A percentile compares a stretch with the other conserved stretches of the same genome.
Evolutionary conservation across 1,140 invertebrate genomes (phyloP).

Genomic region (Dinoponera quadriceps): DNA sequence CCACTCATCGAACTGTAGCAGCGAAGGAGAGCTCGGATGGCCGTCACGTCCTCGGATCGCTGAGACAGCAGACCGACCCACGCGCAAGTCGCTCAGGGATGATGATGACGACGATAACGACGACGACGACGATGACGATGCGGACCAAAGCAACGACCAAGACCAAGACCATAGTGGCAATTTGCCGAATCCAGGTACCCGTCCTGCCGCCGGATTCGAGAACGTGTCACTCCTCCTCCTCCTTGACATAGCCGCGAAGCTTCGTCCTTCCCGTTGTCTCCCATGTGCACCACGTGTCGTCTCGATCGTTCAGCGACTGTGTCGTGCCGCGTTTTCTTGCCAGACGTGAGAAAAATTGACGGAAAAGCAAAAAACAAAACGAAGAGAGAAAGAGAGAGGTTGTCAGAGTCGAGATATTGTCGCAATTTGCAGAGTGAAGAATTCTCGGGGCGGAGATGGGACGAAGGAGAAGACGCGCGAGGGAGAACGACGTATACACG

Average conservation of each 20-base stretch:
- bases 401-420: conserved; percentile 53
- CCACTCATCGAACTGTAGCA: conserved; percentile 81
- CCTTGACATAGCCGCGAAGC: conserved; percentile 71
- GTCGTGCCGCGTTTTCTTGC: conserved; percentile 62
- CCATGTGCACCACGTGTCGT: conserved; percentile 66
- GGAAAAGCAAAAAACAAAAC: conserved; percentile 20
- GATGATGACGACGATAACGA: conserved; percentile 66
- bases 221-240: conserved; percentile 69
- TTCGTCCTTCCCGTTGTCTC: conserved; percentile 56
- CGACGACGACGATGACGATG: conserved; percentile 70
- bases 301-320: conserved; percentile 59
- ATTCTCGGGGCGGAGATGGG: conserved; percentile 20
- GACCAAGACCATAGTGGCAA: conserved; percentile 82
- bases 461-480: conserved; percentile 2
- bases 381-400: conserved; percentile 60
- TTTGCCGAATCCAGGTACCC: conserved; percentile 85
- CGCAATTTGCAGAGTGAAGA: conserved; percentile 57
- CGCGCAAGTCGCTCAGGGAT: conserved; percentile 65
- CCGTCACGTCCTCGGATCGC: conserved; percentile 58
- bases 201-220: conserved; percentile 76
- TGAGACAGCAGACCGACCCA: conserved; percentile 70
- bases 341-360: conserved; percentile 50
- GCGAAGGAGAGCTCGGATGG: conserved; percentile 78
- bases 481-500: background rate
- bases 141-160: conserved; percentile 76